Percentiles rank a stretch among this genome's conserved stretches.
phyloP scores from a whole-genome alignment of 2,797 vertebrate genomes.

The Spinibarbus caldwelli region DNA sequence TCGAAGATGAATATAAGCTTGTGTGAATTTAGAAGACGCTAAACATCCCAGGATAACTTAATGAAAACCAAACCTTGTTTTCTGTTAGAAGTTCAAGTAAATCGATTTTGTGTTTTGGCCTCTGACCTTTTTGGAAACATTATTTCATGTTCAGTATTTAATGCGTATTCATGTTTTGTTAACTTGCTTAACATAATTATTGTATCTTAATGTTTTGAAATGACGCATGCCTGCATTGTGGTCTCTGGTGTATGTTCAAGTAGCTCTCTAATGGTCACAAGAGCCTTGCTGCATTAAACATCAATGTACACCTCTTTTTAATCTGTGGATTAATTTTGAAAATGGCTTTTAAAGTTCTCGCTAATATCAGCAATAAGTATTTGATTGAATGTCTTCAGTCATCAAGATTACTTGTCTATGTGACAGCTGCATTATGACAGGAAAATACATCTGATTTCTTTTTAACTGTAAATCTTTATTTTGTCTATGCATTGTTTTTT shows the following conservation, averaged over 20 bases:
- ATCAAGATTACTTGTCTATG: constrained; percentile 67
- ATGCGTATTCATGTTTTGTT: constrained; percentile 77
- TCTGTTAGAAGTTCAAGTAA: constrained; percentile 65
- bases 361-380: constrained; percentile 71
- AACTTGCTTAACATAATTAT: constrained; percentile 75
- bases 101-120: constrained; percentile 58
- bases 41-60: not conserved
- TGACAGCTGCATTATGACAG: constrained; percentile 65
- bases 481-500: constrained; percentile 79
- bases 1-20: constrained; percentile 39
- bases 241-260: constrained; percentile 70
- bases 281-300: constrained; percentile 65
- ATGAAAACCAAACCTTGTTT: constrained; percentile 44
- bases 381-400: constrained; percentile 72
- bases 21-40: not conserved
- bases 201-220: constrained; percentile 73
- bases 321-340: constrained; percentile 68
- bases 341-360: constrained; percentile 56
- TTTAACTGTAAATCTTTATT: constrained; percentile 58
- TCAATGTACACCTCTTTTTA: constrained; percentile 70
- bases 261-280: constrained; percentile 60
- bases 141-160: constrained; percentile 75
- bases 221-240: constrained; percentile 76
- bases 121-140: constrained; percentile 70
- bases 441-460: constrained; percentile 71